Evolutionary conservation across 1,140 invertebrate species (phyloP).

Genomic region (Drosophila punjabiensis): DNA sequence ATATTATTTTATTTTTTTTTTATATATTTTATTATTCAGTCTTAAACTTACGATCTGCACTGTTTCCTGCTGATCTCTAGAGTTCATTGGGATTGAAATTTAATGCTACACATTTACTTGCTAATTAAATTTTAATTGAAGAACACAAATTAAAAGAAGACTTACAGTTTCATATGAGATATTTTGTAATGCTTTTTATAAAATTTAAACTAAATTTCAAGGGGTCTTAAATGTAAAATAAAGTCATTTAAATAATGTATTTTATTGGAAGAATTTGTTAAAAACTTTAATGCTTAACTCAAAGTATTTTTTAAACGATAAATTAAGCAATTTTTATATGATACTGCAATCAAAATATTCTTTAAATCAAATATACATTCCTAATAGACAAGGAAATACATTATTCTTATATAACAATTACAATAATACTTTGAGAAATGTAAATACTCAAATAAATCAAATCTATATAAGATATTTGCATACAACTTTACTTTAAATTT

Average conservation of each 20-base stretch:
- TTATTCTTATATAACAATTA: not conserved
- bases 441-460: too few relatives aligned
- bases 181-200: not conserved
- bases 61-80: not conserved
- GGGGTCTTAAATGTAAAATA: not conserved
- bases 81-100: conserved; percentile 3
- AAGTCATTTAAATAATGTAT: too few relatives aligned
- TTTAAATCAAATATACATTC: not conserved
- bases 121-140: conserved; percentile 20
- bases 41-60: not conserved
- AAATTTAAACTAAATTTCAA: not conserved
- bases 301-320: not conserved
- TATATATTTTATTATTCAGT: not conserved
- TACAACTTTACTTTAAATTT: too few relatives aligned
- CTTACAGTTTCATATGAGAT: not conserved
- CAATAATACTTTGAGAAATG: not conserved
- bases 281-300: too few relatives aligned
- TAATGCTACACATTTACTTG: conserved; percentile 2
- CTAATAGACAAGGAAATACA: not conserved
- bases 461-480: not conserved
- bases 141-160: conserved; percentile 1
- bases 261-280: too few relatives aligned
- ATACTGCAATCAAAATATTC: not conserved
- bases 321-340: not conserved
- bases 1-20: not conserved